Evolutionary conservation across 2,797 vertebrate species (phyloP).

Genomic region (Tauraco hartlaubi): DNA sequence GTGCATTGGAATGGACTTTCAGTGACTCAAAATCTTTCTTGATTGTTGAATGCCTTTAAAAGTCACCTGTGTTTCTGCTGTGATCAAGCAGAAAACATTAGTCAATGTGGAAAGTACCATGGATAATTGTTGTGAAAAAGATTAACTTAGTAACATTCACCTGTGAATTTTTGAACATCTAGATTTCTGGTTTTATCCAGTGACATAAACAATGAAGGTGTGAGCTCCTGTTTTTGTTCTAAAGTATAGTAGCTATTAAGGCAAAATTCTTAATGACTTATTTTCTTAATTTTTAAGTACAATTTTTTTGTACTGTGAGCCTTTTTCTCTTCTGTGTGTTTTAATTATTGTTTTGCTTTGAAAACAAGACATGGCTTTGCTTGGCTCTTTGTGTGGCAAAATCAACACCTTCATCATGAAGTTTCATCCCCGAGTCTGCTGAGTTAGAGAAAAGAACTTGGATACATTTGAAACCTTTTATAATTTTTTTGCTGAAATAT

Average conservation of each 20-base stretch:
- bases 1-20: not conserved
- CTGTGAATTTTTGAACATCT: not conserved
- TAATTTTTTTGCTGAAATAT: not conserved
- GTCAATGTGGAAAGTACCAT: fast-evolving
- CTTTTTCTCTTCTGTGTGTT: not conserved
- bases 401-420: not conserved
- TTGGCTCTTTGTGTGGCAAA: not conserved
- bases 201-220: not conserved
- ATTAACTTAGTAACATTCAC: not conserved
- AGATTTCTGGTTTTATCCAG: not conserved
- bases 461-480: not conserved
- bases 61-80: not conserved
- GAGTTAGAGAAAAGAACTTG: not conserved
- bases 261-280: not conserved
- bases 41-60: not conserved
- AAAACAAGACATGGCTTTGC: not conserved
- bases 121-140: not conserved
- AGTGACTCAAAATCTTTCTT: not conserved
- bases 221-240: not conserved
- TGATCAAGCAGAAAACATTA: not conserved
- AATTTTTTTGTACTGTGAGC: not conserved
- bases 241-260: not conserved
- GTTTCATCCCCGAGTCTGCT: not conserved
- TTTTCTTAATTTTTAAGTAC: not conserved
- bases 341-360: not conserved